phyloP scores from a whole-genome alignment of 2,888 invertebrate species.

The Asteroscopus sphinx region DNA sequence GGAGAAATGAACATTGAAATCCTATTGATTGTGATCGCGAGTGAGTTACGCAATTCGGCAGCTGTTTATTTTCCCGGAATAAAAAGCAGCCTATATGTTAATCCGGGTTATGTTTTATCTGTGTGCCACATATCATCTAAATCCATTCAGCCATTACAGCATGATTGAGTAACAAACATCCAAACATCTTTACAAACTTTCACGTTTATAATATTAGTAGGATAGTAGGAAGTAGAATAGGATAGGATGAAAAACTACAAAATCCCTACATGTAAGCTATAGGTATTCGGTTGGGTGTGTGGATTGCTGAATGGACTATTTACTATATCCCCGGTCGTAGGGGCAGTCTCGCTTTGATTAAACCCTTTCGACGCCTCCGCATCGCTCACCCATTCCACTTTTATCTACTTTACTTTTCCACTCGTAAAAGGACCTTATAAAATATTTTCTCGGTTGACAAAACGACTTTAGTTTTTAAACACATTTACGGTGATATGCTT shows the following conservation, averaged over 20 bases:
- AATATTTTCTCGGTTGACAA: slow-evolving; percentile 68
- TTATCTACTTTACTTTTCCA: slow-evolving; percentile 73
- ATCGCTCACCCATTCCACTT: slow-evolving; percentile 73
- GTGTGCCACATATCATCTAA: no score
- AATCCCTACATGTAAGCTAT: slow-evolving; percentile 35
- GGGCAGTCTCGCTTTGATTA: slow-evolving; percentile 80
- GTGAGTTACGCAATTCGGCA: no score
- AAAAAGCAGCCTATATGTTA: no score
- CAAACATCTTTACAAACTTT: no score
- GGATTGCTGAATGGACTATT: slow-evolving; percentile 65
- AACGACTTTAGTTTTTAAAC: slow-evolving; percentile 50
- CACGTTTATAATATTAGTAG: no score
- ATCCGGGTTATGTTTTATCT: no score
- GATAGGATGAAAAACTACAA: slow-evolving; percentile 38
- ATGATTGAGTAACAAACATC: no score
- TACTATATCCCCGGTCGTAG: slow-evolving; percentile 76
- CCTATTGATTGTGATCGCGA: no score
- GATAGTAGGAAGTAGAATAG: no score
- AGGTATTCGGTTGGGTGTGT: slow-evolving; percentile 48
- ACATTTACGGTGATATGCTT: slow-evolving; percentile 44
- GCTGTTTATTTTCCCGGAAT: no score
- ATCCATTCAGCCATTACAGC: no score
- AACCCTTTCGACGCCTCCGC: slow-evolving; percentile 76
- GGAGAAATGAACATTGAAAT: no score
- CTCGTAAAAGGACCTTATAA: slow-evolving; percentile 72